Percentiles rank a stretch among this genome's conserved stretches.
Conservation (phyloP, 2,888 invertebrate species). For the Spodoptera picta region DNA sequence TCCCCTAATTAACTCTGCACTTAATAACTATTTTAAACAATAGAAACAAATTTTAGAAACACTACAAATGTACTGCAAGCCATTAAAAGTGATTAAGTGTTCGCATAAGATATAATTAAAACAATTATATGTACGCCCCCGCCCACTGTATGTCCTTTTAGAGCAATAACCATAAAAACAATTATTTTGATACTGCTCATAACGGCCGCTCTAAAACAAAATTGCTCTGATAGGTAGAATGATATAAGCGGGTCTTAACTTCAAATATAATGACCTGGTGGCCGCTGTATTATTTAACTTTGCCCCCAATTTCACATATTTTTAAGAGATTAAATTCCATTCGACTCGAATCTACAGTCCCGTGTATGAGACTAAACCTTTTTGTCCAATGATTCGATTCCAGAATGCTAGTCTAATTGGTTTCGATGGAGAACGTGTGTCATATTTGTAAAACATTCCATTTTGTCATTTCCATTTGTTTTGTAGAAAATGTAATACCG, state of each 20-base stretch:
- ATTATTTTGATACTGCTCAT: slow-evolving; percentile 49
- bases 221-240: slow-evolving; percentile 43
- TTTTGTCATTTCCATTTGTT: too few relatives aligned
- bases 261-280: slow-evolving; percentile 27
- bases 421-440: too few relatives aligned
- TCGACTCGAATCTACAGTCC: slow-evolving; percentile 10
- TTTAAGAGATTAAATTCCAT: slow-evolving; percentile 35
- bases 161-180: slow-evolving; percentile 43
- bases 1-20: slow-evolving; percentile 5
- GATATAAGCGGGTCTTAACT: slow-evolving; percentile 30
- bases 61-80: slow-evolving; percentile 21
- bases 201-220: slow-evolving; percentile 45
- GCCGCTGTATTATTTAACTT: slow-evolving; percentile 27
- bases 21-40: slow-evolving; percentile 18
- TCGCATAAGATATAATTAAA: slow-evolving; percentile 44
- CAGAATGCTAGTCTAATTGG: background rate
- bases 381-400: slow-evolving; percentile 29
- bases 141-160: slow-evolving; percentile 40
- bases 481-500: too few relatives aligned
- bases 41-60: slow-evolving; percentile 19
- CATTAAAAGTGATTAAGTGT: slow-evolving; percentile 28
- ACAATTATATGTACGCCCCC: slow-evolving; percentile 27
- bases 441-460: too few relatives aligned
- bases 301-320: slow-evolving; percentile 26
- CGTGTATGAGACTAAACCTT: slow-evolving; percentile 12